Conservation (phyloP, 2,888 invertebrate species). For the Morpho helenor region DNA sequence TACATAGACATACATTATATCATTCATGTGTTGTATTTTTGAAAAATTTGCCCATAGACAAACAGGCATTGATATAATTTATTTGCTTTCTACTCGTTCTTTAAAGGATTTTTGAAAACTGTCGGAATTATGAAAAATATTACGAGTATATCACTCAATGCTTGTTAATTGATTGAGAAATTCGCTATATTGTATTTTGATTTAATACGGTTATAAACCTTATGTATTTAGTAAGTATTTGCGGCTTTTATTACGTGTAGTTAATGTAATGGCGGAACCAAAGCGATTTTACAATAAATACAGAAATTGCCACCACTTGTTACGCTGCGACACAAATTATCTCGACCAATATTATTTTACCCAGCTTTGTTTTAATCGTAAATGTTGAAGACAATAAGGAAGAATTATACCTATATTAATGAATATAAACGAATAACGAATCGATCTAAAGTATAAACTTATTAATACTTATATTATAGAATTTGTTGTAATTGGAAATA, state of each 20-base stretch:
- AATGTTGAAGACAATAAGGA: slow-evolving; percentile 77
- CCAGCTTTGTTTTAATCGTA: slow-evolving; percentile 66
- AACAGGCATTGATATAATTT: too few species aligned
- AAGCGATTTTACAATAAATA: slow-evolving; percentile 54
- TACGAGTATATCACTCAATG: slow-evolving; percentile 20
- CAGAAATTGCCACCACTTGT: slow-evolving; percentile 65
- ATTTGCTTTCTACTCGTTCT: too few species aligned
- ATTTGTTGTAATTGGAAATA: slow-evolving; percentile 30
- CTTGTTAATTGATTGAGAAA: slow-evolving; percentile 22
- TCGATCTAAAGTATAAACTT: slow-evolving; percentile 68
- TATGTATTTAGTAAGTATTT: slow-evolving; percentile 41
- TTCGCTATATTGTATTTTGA: slow-evolving; percentile 38
- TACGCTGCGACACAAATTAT: slow-evolving; percentile 51
- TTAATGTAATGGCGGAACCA: slow-evolving; percentile 58
- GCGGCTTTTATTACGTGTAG: slow-evolving; percentile 41
- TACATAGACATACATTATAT: too few species aligned
- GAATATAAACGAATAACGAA: slow-evolving; percentile 64
- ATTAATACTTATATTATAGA: slow-evolving; percentile 52
- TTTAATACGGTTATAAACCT: slow-evolving; percentile 65
- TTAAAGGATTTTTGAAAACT: too few species aligned
- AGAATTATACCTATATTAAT: slow-evolving; percentile 75
- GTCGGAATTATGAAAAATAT: too few species aligned
- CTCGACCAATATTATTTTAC: slow-evolving; percentile 35
- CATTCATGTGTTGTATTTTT: too few species aligned
- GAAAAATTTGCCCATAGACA: too few species aligned